phyloP scores from a whole-genome alignment of 2,797 vertebrate species.

The Limosa lapponica region DNA sequence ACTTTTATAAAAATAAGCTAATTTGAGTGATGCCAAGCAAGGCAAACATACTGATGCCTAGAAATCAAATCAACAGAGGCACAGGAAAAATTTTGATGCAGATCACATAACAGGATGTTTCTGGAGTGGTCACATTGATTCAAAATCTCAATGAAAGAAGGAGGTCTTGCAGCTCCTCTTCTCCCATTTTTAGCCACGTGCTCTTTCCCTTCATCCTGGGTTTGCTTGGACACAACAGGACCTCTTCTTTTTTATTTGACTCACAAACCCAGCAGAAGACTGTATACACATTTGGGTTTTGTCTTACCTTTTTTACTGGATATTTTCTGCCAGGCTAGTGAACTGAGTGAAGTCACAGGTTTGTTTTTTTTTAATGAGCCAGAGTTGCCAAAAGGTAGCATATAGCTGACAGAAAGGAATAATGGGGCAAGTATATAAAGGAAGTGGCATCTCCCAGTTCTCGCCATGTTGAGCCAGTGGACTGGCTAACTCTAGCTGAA shows the following conservation, averaged over 20 bases:
- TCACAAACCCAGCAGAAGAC: background rate
- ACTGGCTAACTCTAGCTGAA: background rate
- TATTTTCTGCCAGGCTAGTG: background rate
- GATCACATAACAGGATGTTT: background rate
- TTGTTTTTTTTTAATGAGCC: background rate
- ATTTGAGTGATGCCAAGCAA: background rate
- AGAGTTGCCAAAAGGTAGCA: background rate
- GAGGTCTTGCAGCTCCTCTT: background rate
- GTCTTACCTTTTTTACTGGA: background rate
- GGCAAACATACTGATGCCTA: background rate
- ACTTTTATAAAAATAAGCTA: background rate
- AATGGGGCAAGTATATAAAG: background rate
- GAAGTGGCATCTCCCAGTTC: background rate
- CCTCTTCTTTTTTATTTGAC: background rate
- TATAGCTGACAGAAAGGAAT: background rate
- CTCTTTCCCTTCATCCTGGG: background rate
- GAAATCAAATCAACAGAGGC: background rate
- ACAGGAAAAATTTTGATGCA: background rate
- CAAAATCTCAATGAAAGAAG: background rate
- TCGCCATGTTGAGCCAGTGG: fast-evolving
- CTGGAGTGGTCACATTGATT: background rate
- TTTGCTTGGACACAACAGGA: background rate
- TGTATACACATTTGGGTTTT: background rate
- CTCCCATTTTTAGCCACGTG: background rate
- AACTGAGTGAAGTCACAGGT: background rate